Evolutionary conservation across 2,113 vertebrate genomes (phyloP).

Genomic region (Gavialis gangeticus): DNA sequence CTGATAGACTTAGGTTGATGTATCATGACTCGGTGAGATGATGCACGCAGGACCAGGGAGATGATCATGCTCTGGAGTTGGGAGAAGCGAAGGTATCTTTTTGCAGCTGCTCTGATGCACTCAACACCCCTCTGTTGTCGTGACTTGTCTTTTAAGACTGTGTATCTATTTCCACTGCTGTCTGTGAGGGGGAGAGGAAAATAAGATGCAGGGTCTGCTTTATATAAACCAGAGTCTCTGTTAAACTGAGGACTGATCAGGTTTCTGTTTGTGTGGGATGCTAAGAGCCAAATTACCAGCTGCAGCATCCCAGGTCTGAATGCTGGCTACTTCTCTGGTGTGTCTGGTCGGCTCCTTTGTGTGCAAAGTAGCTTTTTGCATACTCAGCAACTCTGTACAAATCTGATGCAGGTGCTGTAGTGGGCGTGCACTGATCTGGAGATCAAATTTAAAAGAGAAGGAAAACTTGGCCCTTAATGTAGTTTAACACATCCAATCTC

Average conservation of each 20-base stretch:
- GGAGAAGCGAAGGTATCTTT: neutral
- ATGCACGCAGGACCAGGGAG: neutral
- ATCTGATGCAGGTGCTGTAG: neutral
- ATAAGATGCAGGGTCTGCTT: neutral
- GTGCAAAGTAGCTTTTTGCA: neutral
- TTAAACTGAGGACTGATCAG: neutral
- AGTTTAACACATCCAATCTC: neutral
- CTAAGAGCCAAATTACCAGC: neutral
- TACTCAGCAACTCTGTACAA: neutral
- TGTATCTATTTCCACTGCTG: neutral
- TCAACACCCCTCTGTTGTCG: neutral
- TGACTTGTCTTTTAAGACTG: neutral
- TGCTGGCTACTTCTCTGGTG: neutral
- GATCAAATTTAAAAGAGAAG: neutral
- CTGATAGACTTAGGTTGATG: neutral
- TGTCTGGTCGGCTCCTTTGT: neutral
- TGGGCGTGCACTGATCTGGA: neutral
- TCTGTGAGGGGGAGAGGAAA: neutral
- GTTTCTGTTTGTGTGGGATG: neutral
- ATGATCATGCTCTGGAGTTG: neutral
- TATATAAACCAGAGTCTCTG: neutral
- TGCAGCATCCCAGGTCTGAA: neutral
- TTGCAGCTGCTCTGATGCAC: neutral
- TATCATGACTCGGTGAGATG: fast-evolving
- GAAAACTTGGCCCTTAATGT: neutral